Conservation (phyloP, 2,113 vertebrate species). For the Phalacrocorax aristotelis region DNA sequence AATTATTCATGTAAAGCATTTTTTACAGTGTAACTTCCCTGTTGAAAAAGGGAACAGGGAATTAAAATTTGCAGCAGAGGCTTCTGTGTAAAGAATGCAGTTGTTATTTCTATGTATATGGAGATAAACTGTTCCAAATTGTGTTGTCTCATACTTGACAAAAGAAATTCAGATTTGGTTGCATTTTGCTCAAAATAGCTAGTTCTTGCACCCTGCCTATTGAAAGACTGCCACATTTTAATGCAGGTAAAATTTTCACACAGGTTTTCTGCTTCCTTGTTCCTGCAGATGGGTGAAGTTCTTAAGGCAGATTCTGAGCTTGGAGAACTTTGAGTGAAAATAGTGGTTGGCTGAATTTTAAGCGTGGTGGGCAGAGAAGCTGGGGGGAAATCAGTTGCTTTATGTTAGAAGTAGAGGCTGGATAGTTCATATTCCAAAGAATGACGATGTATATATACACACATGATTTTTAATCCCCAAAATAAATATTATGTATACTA, state of each 20-base stretch:
- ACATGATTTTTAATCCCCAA: background rate
- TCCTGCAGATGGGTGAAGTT: background rate
- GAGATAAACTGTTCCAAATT: background rate
- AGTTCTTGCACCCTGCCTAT: background rate
- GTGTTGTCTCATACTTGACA: background rate
- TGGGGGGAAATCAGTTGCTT: background rate
- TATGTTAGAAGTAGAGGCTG: background rate
- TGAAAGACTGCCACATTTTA: background rate
- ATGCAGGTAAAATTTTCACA: background rate
- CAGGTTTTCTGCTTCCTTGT: background rate
- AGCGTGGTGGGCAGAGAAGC: background rate
- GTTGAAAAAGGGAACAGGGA: background rate
- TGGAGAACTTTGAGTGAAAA: background rate
- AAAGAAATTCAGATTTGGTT: background rate
- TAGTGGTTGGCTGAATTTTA: rapidly evolving
- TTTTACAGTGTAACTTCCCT: background rate
- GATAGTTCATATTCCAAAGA: background rate
- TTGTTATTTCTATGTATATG: background rate
- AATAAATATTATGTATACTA: background rate
- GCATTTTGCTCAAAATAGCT: background rate
- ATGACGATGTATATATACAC: too few relatives aligned
- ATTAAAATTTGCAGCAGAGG: background rate
- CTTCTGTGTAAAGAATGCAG: background rate
- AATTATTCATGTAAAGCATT: background rate
- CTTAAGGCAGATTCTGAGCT: background rate